These are phyloP conservation scores for Lissocephala sabroskyi DNA, from an alignment of 2,888 invertebrate species.

Conservation along the genomic window DNA sequence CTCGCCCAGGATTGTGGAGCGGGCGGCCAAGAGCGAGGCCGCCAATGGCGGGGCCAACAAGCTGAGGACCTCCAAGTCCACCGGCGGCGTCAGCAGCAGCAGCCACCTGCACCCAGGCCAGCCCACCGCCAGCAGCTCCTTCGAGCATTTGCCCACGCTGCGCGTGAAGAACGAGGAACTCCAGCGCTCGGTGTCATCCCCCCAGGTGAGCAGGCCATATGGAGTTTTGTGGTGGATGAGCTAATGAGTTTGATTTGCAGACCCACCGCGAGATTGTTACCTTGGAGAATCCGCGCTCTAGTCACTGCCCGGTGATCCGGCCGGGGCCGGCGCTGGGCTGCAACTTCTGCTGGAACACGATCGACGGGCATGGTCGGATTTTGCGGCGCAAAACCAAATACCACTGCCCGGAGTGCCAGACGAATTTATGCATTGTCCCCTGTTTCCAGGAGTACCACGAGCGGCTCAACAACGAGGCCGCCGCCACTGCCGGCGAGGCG, in stretches of 20 bases:
- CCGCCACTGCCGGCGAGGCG: constrained; percentile 38
- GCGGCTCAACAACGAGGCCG: constrained; percentile 73
- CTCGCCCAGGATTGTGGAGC: constrained; percentile 26
- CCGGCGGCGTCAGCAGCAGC: constrained; percentile 43
- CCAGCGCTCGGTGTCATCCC: constrained; percentile 77
- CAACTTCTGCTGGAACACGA: constrained; percentile 93
- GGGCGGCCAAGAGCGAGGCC: constrained; percentile 17
- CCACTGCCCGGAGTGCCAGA: constrained; percentile 91
- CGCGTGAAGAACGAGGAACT: constrained; percentile 77
- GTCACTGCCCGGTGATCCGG: constrained; percentile 87
- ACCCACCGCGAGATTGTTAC: constrained; percentile 71
- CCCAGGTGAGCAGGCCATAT: constrained; percentile 76
- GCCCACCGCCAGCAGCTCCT: constrained; percentile 62
- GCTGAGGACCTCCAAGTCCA: constrained; percentile 61
- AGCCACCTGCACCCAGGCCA: constrained; percentile 37
- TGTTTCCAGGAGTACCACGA: constrained; percentile 91
- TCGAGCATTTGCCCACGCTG: constrained; percentile 70
- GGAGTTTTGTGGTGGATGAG: no score
- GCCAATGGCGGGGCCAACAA: constrained; percentile 46
- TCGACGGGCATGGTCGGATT: constrained; percentile 86
- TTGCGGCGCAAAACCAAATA: constrained; percentile 90
- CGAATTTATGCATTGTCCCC: constrained; percentile 90
- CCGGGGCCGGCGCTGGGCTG: constrained; percentile 89
- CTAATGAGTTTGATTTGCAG: constrained; percentile 67
- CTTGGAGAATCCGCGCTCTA: constrained; percentile 76